Conservation (phyloP, 2,888 invertebrate genomes). For the Scrobipalpa atriplicella region DNA sequence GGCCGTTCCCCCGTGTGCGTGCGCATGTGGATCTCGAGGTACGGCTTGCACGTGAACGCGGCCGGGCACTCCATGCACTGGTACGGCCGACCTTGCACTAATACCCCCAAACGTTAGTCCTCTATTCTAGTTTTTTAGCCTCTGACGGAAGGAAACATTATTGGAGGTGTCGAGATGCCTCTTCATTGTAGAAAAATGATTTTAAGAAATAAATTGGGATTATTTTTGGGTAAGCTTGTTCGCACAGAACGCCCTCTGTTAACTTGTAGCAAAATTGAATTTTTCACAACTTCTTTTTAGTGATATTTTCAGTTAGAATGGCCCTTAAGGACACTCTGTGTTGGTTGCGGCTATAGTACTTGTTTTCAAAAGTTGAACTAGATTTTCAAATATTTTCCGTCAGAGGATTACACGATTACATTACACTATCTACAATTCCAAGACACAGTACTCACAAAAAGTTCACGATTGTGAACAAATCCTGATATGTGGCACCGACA, state of each 20-base stretch:
- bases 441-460: constrained; percentile 46
- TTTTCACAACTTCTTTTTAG: not conserved
- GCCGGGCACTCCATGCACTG: constrained; percentile 83
- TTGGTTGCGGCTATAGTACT: not conserved
- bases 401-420: constrained; percentile 18
- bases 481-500: constrained; percentile 77
- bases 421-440: constrained; percentile 1
- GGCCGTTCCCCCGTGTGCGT: constrained; percentile 82
- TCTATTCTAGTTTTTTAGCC: not conserved
- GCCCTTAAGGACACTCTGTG: not conserved
- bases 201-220: no score
- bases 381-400: constrained; percentile 10
- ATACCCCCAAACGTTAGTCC: constrained; percentile 36
- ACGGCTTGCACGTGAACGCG: constrained; percentile 84
- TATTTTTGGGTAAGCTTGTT: not conserved
- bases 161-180: not conserved
- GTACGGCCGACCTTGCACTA: constrained; percentile 82
- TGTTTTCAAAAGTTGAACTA: not conserved
- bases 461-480: constrained; percentile 25
- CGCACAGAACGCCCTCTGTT: no score
- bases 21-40: constrained; percentile 85
- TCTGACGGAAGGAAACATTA: constrained; percentile 21
- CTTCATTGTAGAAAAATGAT: no score
- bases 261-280: not conserved
- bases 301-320: not conserved